Percentiles rank a stretch among this genome's conserved stretches.
phyloP scores from a whole-genome alignment of 2,888 invertebrate genomes.

The Boloria euphrosyne region DNA sequence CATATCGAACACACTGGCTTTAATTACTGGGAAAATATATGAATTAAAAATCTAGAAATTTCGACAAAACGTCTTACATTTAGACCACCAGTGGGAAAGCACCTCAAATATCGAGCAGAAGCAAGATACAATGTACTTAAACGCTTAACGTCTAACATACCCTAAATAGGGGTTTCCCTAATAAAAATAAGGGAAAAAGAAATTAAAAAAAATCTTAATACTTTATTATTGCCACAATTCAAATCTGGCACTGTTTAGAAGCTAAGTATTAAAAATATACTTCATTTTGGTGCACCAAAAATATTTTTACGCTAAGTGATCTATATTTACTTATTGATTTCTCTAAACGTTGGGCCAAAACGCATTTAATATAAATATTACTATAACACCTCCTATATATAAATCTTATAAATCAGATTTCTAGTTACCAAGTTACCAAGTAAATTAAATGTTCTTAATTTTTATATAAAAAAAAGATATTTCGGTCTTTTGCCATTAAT shows the following conservation, averaged over 20 bases:
- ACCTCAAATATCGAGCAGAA: too few species aligned
- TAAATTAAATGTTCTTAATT: too few species aligned
- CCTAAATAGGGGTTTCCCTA: constrained; percentile 28
- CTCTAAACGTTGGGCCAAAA: constrained; percentile 5
- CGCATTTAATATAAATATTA: neutral
- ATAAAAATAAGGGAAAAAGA: constrained; percentile 21
- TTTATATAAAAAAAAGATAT: too few species aligned
- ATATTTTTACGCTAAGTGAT: constrained; percentile 27
- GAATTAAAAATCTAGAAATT: constrained; percentile 1
- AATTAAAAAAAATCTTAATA: constrained; percentile 51
- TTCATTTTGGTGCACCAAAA: constrained; percentile 63
- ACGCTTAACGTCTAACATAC: constrained; percentile 57
- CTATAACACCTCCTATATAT: too few species aligned
- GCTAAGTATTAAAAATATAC: constrained; percentile 76
- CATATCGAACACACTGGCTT: constrained; percentile 12
- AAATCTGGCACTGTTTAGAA: constrained; percentile 58
- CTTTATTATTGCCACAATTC: constrained; percentile 64
- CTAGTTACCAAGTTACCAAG: too few species aligned
- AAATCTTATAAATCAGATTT: too few species aligned
- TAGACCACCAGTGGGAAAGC: too few species aligned
- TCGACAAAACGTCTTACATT: neutral
- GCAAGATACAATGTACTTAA: constrained; percentile 55
- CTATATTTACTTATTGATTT: constrained; percentile 13
- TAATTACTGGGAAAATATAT: neutral
- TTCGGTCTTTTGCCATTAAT: too few species aligned